A percentile compares a stretch with the other conserved stretches of the same genome.
Conservation (phyloP, 1,140 invertebrate genomes). For the Phthorimaea operculella region DNA sequence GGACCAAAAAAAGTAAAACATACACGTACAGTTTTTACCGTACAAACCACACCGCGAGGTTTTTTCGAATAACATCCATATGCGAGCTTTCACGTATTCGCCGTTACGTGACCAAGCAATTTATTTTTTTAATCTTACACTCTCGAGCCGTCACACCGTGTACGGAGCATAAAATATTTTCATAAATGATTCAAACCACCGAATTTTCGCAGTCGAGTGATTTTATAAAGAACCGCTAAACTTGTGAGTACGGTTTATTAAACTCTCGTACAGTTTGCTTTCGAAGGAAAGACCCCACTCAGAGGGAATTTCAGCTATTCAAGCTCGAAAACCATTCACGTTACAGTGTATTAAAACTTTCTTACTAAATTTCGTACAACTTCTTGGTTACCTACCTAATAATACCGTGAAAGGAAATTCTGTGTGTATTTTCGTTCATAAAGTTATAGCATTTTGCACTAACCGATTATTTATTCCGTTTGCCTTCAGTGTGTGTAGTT, state of each 20-base stretch:
- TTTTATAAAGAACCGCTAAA: conserved; percentile 10
- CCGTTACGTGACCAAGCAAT: background rate
- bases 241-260: conserved; percentile 7
- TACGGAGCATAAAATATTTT: conserved; percentile 11
- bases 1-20: background rate
- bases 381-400: no score
- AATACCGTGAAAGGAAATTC: no score
- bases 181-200: conserved; percentile 7
- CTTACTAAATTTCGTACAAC: no score
- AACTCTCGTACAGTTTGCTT: conserved; percentile 7
- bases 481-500: no score
- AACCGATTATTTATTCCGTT: no score
- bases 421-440: no score
- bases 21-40: background rate
- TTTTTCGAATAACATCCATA: background rate
- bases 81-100: background rate
- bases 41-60: background rate
- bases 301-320: conserved; percentile 17
- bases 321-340: conserved; percentile 6
- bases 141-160: conserved; percentile 2
- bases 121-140: conserved; percentile 3
- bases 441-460: no score
- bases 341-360: no score
- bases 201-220: conserved; percentile 5
- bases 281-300: conserved; percentile 13